Evolutionary conservation across 2,797 vertebrate genomes (phyloP).

Genomic region (Acropternis orthonyx): DNA sequence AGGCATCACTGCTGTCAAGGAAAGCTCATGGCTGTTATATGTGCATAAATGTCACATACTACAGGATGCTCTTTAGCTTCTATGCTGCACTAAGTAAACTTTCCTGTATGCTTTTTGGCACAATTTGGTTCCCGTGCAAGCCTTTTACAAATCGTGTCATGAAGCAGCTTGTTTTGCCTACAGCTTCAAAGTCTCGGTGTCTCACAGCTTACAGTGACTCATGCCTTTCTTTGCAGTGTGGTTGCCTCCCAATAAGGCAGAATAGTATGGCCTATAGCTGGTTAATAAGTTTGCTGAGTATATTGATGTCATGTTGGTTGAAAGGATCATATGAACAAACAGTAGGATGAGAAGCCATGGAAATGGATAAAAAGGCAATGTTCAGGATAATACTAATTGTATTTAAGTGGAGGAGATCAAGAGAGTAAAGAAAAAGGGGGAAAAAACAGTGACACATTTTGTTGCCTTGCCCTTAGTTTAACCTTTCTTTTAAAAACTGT

Average conservation of each 20-base stretch:
- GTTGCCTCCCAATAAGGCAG: not conserved
- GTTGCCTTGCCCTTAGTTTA: not conserved
- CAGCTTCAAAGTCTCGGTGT: conserved; percentile 12
- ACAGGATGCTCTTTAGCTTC: not conserved
- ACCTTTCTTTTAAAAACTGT: not conserved
- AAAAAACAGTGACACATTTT: not conserved
- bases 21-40: not conserved
- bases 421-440: not conserved
- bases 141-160: not conserved
- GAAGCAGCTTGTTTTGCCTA: conserved; percentile 46
- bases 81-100: not conserved
- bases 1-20: not conserved
- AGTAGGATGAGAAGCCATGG: not conserved
- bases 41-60: not conserved
- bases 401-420: not conserved
- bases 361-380: not conserved
- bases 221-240: not conserved
- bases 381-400: not conserved
- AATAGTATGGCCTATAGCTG: not conserved
- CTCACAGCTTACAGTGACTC: conserved; percentile 20
- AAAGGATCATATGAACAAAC: conserved; percentile 1
- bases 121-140: not conserved
- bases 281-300: not conserved
- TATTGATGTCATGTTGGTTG: conserved; percentile 1
- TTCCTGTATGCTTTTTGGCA: not conserved